Percentiles rank a stretch among this genome's conserved stretches.
These are phyloP conservation scores for Pseudorhiza aurosa DNA, from an alignment of 30 jellyfish, hydroid and myxozoan genomes.

Conservation along the genomic window DNA sequence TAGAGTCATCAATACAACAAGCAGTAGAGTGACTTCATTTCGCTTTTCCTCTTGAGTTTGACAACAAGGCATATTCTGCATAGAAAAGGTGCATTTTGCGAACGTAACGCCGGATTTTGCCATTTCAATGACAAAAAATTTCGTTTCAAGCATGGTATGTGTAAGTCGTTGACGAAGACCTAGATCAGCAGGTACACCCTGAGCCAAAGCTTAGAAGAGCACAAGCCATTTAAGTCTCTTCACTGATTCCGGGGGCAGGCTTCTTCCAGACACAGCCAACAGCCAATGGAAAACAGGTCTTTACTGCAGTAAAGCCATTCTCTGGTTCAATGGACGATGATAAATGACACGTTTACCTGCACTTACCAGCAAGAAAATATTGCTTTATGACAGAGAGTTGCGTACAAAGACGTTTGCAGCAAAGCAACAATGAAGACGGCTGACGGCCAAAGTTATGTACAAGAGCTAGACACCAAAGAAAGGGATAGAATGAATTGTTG, in stretches of 20 bases:
- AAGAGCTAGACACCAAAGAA: slow-evolving; percentile 11
- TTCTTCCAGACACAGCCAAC: slow-evolving; percentile 47
- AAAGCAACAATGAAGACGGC: slow-evolving; percentile 25
- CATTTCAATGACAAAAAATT: too few relatives aligned
- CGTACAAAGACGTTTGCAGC: slow-evolving; percentile 8
- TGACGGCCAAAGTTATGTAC: slow-evolving; percentile 9
- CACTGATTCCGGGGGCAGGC: slow-evolving; percentile 38
- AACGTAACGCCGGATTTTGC: too few relatives aligned
- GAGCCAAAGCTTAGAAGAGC: background rate
- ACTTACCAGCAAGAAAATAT: slow-evolving; percentile 4
- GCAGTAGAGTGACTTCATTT: too few relatives aligned
- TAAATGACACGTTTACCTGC: slow-evolving; percentile 33
- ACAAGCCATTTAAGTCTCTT: slow-evolving; percentile 16
- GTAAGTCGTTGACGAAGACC: slow-evolving; percentile 20
- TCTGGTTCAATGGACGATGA: slow-evolving; percentile 50
- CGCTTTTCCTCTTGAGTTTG: too few relatives aligned
- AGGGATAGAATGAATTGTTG: slow-evolving; percentile 10
- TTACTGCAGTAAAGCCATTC: slow-evolving; percentile 9
- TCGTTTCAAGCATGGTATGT: too few relatives aligned
- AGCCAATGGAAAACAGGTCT: slow-evolving; percentile 44
- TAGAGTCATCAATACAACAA: too few relatives aligned
- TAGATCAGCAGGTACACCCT: slow-evolving; percentile 23
- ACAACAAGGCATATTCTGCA: too few relatives aligned
- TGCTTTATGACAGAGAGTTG: slow-evolving; percentile 16
- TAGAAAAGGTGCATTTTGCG: too few relatives aligned